Evolutionary conservation across 2,888 invertebrate species (phyloP).

Genomic region (Azorinus chamasolen): DNA sequence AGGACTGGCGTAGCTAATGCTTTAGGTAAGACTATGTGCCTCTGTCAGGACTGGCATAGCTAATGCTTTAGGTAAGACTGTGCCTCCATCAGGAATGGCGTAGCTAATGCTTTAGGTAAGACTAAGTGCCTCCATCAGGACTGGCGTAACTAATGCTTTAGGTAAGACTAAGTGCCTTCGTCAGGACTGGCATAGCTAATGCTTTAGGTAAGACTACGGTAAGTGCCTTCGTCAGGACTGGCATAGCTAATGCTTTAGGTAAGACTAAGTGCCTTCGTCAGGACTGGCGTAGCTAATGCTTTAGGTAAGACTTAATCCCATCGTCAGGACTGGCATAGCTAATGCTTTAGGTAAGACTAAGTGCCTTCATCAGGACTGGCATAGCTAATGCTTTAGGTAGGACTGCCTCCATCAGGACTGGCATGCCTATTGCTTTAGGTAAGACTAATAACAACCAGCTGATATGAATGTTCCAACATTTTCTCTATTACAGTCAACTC

Average conservation of each 20-base stretch:
- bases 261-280: conserved; percentile 79
- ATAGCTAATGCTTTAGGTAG: conserved; percentile 85
- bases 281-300: conserved; percentile 86
- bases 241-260: conserved; percentile 86
- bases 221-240: conserved; percentile 84
- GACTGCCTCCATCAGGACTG: too few species aligned
- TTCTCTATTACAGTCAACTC: too few species aligned
- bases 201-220: conserved; percentile 82
- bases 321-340: conserved; percentile 85
- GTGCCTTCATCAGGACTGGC: conserved; percentile 84
- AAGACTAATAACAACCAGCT: too few species aligned
- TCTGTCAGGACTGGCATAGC: conserved; percentile 85
- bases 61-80: conserved; percentile 83
- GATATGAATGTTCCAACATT: too few species aligned
- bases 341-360: conserved; percentile 85
- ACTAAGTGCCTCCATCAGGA: conserved; percentile 84
- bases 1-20: conserved; percentile 86
- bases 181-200: conserved; percentile 85
- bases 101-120: too few species aligned
- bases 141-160: conserved; percentile 85
- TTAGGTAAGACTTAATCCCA: too few species aligned
- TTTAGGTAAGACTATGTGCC: too few species aligned
- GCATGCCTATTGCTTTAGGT: too few species aligned
- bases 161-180: conserved; percentile 84
- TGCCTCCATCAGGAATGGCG: too few species aligned